These are phyloP conservation scores for Ascidia mentula DNA, from an alignment of 23 tunicate species.

Conservation along the genomic window DNA sequence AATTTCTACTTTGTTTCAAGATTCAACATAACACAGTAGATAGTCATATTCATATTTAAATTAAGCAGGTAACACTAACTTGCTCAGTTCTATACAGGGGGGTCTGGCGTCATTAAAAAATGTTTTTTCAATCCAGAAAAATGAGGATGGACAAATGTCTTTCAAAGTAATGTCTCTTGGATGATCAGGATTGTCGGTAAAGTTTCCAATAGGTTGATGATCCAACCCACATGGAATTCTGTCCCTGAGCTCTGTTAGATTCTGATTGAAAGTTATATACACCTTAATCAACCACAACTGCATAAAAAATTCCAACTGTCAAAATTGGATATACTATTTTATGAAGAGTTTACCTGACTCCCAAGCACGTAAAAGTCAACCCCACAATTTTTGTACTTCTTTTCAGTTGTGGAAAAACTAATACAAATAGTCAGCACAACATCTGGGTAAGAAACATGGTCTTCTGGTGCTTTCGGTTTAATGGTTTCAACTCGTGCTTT, in stretches of 20 bases:
- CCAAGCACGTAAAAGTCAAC: constrained; percentile 62
- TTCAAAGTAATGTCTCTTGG: constrained; percentile 46
- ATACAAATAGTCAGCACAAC: constrained; percentile 61
- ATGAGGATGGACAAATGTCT: constrained; percentile 55
- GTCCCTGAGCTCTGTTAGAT: constrained; percentile 78
- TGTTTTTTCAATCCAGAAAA: constrained; percentile 74
- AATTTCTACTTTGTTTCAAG: too few species aligned
- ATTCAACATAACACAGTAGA: too few species aligned
- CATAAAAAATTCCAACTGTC: not conserved
- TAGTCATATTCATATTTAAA: not conserved
- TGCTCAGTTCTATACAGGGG: constrained; percentile 56
- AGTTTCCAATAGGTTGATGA: constrained; percentile 67
- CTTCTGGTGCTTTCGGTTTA: constrained; percentile 54
- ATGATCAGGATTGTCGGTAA: constrained; percentile 38
- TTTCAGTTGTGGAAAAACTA: constrained; percentile 31
- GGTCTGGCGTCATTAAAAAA: constrained; percentile 72
- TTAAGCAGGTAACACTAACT: constrained; percentile 19
- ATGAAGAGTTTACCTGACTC: constrained; percentile 50
- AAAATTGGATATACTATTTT: not conserved
- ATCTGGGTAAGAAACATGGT: constrained; percentile 50
- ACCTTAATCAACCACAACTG: too few species aligned
- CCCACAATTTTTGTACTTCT: constrained; percentile 45
- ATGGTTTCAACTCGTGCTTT: constrained; percentile 23
- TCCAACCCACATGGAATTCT: constrained; percentile 70
- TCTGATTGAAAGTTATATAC: too few species aligned